These are phyloP conservation scores for Creontiades dilutus DNA, from an alignment of 2,888 invertebrate species.

Conservation along the genomic window DNA sequence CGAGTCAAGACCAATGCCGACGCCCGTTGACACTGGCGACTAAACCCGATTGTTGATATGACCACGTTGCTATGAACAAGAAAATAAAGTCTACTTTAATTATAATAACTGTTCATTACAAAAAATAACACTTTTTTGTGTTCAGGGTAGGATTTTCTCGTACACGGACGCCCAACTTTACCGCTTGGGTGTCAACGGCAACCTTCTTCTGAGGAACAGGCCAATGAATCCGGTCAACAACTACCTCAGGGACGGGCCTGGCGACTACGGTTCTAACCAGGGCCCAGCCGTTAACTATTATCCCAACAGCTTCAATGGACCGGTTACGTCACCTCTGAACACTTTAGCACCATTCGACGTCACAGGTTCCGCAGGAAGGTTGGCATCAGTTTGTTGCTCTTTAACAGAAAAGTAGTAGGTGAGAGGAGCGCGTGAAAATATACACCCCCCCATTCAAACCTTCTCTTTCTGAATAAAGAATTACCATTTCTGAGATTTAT, in stretches of 20 bases:
- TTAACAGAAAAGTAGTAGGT: too few species aligned
- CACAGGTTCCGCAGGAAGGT: slow-evolving; percentile 30
- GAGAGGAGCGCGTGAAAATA: too few species aligned
- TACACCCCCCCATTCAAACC: too few species aligned
- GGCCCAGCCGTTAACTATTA: slow-evolving; percentile 95
- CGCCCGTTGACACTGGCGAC: too few species aligned
- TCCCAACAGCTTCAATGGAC: slow-evolving; percentile 91
- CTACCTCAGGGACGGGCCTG: slow-evolving; percentile 91
- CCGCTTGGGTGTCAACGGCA: slow-evolving; percentile 93
- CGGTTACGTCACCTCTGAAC: slow-evolving; percentile 5
- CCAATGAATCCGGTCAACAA: slow-evolving; percentile 82
- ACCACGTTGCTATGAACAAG: too few species aligned
- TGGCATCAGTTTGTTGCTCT: too few species aligned
- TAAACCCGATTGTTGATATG: too few species aligned
- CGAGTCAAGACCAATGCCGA: too few species aligned
- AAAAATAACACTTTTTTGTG: background rate
- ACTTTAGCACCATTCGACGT: background rate
- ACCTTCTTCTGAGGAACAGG: slow-evolving; percentile 96
- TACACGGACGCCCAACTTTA: slow-evolving; percentile 95
- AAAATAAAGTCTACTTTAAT: too few species aligned
- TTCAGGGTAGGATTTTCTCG: slow-evolving; percentile 87
- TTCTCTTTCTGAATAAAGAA: too few species aligned
- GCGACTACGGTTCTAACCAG: slow-evolving; percentile 86
- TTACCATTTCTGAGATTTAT: too few species aligned
- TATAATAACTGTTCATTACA: too few species aligned